phyloP scores from a whole-genome alignment of 92 coral and sea anemone genomes.

The Diadumene lineata region DNA sequence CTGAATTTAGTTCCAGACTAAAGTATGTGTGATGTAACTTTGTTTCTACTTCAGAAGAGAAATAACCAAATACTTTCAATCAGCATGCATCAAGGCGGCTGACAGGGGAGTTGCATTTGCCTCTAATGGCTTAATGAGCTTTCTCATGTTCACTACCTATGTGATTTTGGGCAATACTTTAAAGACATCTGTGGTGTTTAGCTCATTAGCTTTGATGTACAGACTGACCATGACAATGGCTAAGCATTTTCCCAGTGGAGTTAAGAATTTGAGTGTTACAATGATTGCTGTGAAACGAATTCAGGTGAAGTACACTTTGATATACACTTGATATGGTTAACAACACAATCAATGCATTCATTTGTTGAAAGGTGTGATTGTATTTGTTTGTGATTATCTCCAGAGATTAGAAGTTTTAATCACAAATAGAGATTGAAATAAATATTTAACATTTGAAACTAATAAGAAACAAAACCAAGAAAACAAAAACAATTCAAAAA shows the following conservation, averaged over 20 bases:
- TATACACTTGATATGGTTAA: too few species aligned
- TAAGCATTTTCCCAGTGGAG: conserved; percentile 60
- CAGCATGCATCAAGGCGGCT: conserved; percentile 64
- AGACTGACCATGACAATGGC: conserved; percentile 56
- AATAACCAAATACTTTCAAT: conserved; percentile 49
- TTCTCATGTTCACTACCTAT: conserved; percentile 67
- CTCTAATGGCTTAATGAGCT: conserved; percentile 57
- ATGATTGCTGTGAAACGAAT: conserved; percentile 62
- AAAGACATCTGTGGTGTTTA: conserved; percentile 75
- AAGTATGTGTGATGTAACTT: too few species aligned
- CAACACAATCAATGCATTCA: too few species aligned
- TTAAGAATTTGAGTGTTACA: conserved; percentile 57
- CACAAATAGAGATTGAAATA: too few species aligned
- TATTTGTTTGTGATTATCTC: too few species aligned
- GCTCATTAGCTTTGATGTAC: conserved; percentile 68
- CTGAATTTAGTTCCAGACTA: too few species aligned
- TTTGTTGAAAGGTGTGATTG: too few species aligned
- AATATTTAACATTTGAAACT: too few species aligned
- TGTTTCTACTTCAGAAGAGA: conserved; percentile 68
- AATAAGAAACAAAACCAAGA: too few species aligned
- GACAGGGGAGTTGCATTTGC: conserved; percentile 68
- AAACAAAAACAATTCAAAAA: too few species aligned
- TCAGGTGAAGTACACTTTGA: conserved; percentile 45
- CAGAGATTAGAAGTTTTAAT: too few species aligned
- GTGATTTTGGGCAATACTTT: conserved; percentile 75